Conservation (phyloP, 2,888 invertebrate species). For the Octonoba sinensis region DNA sequence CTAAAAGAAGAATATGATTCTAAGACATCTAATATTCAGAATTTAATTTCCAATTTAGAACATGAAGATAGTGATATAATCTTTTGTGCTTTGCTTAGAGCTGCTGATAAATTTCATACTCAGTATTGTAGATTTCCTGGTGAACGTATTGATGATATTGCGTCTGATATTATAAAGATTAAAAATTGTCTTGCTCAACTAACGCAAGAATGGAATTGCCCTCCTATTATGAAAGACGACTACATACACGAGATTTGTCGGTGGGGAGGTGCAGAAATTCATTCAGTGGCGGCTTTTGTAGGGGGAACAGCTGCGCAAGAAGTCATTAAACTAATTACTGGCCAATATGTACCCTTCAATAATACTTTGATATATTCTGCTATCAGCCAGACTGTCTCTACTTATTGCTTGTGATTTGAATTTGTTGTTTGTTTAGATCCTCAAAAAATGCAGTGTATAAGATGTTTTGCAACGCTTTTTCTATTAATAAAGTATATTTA, state of each 20-base stretch:
- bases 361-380: conserved; percentile 97
- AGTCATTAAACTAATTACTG: conserved; percentile 92
- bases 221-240: conserved; percentile 86
- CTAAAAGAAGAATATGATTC: conserved; percentile 85
- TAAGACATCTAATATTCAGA: conserved; percentile 76
- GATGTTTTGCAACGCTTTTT: not conserved
- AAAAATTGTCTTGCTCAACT: conserved; percentile 81
- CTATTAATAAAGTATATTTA: too few species aligned
- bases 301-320: conserved; percentile 96
- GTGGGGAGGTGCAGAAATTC: conserved; percentile 94
- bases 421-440: not conserved
- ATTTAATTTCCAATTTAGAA: conserved; percentile 75
- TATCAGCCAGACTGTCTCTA: conserved; percentile 86
- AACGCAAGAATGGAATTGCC: conserved; percentile 87
- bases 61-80: conserved; percentile 89
- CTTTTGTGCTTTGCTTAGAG: conserved; percentile 89
- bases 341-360: conserved; percentile 95
- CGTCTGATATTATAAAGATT: conserved; percentile 88
- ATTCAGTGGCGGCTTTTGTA: conserved; percentile 91
- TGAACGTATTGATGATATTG: conserved; percentile 85
- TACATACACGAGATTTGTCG: conserved; percentile 94
- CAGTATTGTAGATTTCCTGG: conserved; percentile 93
- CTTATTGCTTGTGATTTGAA: conserved; percentile 78
- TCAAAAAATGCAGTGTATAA: not conserved
- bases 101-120: conserved; percentile 88